Base-by-base conservation (phyloP, 2,888 invertebrate genomes). In the Drosophila vallismaia region DNA sequence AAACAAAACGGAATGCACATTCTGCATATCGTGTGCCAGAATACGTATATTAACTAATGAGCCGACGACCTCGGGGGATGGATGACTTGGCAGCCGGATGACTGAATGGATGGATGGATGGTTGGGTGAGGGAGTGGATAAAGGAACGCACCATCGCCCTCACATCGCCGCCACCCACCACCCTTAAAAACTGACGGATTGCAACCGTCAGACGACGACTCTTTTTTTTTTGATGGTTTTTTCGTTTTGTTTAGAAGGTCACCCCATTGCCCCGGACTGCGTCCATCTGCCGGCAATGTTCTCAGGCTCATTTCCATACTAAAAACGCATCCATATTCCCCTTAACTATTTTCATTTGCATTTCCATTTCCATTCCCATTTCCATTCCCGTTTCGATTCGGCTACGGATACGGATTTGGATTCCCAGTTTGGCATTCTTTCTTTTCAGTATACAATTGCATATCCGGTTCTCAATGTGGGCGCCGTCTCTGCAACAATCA, bases 381-480 rank as follows among this genome's bases (percentile, higher is more conserved):
- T 29, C 31, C 54, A 57, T 57, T 71, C 53, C 12, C 62, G 66
- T 60, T 76, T 29, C 50, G 55, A 76, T 72, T 70, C 49, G 31
- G 36, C 44, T 49, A 71, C 52, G 31, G 36, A 49, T 49, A 71
- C 52, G 29, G 36, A 52, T 48, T 71, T 29, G 33, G 50, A 50
- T 49, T 76, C 79, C 76, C 64, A 68, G 76, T 79, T 76, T 64
- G 64, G 79, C 36, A 42, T 54, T 51, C 26, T 55, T 56, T 57
- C 66, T 56, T 24, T 55, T 44, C 38, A 38, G 64, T 74, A 76
- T 71, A 82, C 87, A 85, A 87, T 81, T 86, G 81, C 85, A 84
- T 79, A 72, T 82, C 81, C 81, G 81, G 81, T 87, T 71, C 71
- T 79, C 86, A 76, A 82, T 85, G 87, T 82, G 87, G 87, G 83